phyloP scores from a whole-genome alignment of 2,797 vertebrate genomes.

The Apodemus agrarius region DNA sequence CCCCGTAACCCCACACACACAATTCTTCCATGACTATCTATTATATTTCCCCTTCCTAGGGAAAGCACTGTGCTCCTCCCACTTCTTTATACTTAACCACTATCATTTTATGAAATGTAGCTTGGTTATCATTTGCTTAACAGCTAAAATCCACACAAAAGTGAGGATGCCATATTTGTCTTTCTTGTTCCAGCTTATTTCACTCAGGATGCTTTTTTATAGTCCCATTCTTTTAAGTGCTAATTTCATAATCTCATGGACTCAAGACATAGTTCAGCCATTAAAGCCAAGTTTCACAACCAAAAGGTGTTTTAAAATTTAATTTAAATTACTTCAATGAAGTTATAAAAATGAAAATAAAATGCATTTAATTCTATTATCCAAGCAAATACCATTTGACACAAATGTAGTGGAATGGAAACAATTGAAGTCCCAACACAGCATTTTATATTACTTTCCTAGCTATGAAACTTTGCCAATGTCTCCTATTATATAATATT shows the following conservation, averaged over 20 bases:
- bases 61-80: not conserved
- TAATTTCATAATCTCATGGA: not conserved
- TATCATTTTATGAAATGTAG: too few relatives aligned
- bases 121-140: not conserved
- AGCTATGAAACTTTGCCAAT: not conserved
- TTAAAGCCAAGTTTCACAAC: not conserved
- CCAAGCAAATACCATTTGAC: not conserved
- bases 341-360: not conserved
- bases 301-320: not conserved
- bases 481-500: not conserved
- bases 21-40: not conserved
- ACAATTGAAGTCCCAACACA: not conserved
- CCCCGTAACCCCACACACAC: rapidly evolving
- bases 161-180: not conserved
- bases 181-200: not conserved
- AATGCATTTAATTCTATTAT: not conserved
- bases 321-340: constrained; percentile 14
- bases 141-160: not conserved
- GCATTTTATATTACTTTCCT: not conserved
- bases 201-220: not conserved
- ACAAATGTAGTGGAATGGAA: not conserved
- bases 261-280: not conserved
- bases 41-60: not conserved
- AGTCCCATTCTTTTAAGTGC: not conserved
- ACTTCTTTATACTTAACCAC: not conserved